A percentile compares a stretch with the other conserved stretches of the same genome.
Conservation (phyloP, 2,797 vertebrate genomes). For the Alca torda region DNA sequence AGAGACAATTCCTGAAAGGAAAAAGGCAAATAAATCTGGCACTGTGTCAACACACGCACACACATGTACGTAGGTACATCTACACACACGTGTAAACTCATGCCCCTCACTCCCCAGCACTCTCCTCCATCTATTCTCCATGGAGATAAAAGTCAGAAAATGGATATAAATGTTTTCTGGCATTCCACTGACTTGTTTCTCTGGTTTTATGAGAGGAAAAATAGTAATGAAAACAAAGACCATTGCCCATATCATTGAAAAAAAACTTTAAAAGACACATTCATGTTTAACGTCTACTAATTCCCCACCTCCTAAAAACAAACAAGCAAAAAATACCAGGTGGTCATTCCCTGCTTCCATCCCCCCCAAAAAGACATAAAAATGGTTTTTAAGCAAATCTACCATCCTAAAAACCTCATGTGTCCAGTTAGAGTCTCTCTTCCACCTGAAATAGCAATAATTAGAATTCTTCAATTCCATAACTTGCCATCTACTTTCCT, state of each 20-base stretch:
- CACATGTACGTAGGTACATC: neutral
- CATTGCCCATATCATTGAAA: neutral
- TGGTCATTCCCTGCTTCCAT: neutral
- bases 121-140: neutral
- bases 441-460: slow-evolving; percentile 65
- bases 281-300: neutral
- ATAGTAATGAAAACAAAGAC: neutral
- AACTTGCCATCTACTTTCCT: slow-evolving; percentile 28
- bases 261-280: neutral
- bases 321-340: slow-evolving; percentile 4
- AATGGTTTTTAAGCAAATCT: slow-evolving; percentile 24
- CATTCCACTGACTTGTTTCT: neutral
- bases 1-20: neutral
- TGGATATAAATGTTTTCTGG: neutral
- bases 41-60: neutral
- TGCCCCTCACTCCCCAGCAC: neutral
- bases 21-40: neutral
- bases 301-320: neutral
- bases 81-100: neutral
- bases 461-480: neutral
- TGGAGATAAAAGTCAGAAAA: neutral
- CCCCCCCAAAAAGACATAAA: neutral
- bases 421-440: slow-evolving; percentile 25
- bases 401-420: slow-evolving; percentile 6
- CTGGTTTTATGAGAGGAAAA: slow-evolving; percentile 20